Percentiles rank a stretch among this genome's conserved stretches.
Evolutionary conservation across 1,140 invertebrate species (phyloP).

Genomic region (Kradibia gibbosae): DNA sequence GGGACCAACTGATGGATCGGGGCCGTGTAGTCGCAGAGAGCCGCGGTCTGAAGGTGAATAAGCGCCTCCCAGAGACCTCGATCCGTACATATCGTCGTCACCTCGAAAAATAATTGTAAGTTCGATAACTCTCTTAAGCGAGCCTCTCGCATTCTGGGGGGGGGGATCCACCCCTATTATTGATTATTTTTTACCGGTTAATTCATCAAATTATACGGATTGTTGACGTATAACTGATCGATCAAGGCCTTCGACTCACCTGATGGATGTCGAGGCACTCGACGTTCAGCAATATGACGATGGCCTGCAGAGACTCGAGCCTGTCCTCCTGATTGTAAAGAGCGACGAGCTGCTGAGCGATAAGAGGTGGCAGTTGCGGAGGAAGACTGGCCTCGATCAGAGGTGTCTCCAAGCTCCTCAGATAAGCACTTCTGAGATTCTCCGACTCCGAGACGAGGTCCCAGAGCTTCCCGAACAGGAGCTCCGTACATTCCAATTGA

Average conservation of each 20-base stretch:
- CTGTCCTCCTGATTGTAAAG: conserved; percentile 75
- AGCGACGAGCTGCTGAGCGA: conserved; percentile 79
- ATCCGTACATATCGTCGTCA: conserved; percentile 84
- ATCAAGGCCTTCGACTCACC: conserved; percentile 65
- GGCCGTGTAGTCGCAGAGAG: conserved; percentile 86
- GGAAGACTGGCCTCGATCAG: conserved; percentile 73
- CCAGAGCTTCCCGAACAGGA: conserved; percentile 74
- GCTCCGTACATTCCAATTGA: conserved; percentile 70
- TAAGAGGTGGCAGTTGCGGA: conserved; percentile 75
- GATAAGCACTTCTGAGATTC: conserved; percentile 67
- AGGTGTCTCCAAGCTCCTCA: conserved; percentile 72
- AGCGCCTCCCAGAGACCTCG: conserved; percentile 89
- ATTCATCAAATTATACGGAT: not conserved
- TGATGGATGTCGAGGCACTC: conserved; percentile 92
- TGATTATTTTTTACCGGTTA: not conserved
- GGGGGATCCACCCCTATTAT: no score
- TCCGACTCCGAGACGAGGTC: conserved; percentile 70
- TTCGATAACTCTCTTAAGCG: not conserved
- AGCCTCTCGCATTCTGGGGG: no score
- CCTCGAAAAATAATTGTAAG: conserved; percentile 56
- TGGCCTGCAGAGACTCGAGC: conserved; percentile 81
- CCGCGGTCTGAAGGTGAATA: conserved; percentile 91
- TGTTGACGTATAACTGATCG: no score
- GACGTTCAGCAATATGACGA: conserved; percentile 87
- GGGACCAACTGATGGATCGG: conserved; percentile 86